Evolutionary conservation across 2,797 vertebrate genomes (phyloP).

Genomic region (Megaceryle alcyon): DNA sequence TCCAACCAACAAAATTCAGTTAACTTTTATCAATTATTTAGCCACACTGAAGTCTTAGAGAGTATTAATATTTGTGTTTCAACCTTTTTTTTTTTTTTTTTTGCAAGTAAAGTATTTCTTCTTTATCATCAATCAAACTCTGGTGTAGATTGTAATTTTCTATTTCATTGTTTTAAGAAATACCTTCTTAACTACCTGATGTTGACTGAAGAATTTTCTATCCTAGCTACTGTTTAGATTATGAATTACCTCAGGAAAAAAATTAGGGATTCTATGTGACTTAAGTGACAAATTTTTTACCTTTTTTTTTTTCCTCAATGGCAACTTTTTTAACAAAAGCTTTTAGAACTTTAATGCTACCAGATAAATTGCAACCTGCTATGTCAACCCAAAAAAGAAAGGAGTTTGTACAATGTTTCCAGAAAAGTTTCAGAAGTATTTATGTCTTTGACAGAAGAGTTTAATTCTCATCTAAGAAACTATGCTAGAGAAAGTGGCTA

Average conservation of each 20-base stretch:
- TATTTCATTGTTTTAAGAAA: conserved; percentile 3
- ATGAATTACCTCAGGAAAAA: conserved; percentile 20
- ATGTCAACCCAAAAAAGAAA: conserved; percentile 45
- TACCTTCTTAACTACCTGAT: conserved; percentile 14
- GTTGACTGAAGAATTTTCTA: not conserved
- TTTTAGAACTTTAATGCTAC: conserved; percentile 50
- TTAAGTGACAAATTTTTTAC: not conserved
- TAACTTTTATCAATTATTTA: conserved; percentile 59
- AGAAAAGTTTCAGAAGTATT: conserved; percentile 51
- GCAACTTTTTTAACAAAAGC: conserved; percentile 39
- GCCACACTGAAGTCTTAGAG: not conserved
- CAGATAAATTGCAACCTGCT: conserved; percentile 56
- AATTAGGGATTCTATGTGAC: conserved; percentile 29
- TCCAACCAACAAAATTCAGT: conserved; percentile 52
- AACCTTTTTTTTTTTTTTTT: not conserved
- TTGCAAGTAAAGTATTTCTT: not conserved
- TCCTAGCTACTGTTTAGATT: not conserved
- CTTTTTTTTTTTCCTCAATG: not conserved
- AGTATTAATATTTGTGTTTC: conserved; percentile 48
- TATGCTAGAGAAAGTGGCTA: conserved; percentile 13
- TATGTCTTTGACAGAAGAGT: conserved; percentile 55
- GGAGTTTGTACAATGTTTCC: conserved; percentile 33
- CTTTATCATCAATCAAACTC: not conserved
- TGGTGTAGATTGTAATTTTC: not conserved
- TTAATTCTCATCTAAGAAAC: conserved; percentile 59